Conservation (phyloP, 2,113 vertebrate genomes). For the Colistium nudipinnis region DNA sequence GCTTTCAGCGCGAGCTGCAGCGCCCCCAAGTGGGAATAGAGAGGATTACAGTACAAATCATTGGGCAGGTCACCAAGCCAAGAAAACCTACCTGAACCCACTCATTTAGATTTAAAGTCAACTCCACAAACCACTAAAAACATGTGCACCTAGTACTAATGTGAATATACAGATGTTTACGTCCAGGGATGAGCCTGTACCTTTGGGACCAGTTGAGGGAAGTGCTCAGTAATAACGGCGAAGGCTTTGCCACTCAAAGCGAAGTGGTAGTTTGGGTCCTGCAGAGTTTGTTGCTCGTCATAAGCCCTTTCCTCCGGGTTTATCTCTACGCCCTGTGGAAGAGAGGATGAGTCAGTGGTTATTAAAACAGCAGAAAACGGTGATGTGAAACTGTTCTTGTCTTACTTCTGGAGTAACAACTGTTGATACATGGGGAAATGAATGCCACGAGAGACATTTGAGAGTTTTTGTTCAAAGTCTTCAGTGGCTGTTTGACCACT, state of each 20-base stretch:
- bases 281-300: slow-evolving; percentile 70
- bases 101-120: neutral
- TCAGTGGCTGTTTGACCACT: neutral
- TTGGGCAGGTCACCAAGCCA: neutral
- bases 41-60: slow-evolving; percentile 22
- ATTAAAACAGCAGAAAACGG: neutral
- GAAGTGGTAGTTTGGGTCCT: slow-evolving; percentile 87
- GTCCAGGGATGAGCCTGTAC: slow-evolving; percentile 63
- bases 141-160: neutral
- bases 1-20: slow-evolving; percentile 87
- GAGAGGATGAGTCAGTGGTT: neutral
- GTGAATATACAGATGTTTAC: neutral
- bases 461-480: neutral
- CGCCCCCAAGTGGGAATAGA: slow-evolving; percentile 55
- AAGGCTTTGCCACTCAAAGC: slow-evolving; percentile 94
- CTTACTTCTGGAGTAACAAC: neutral
- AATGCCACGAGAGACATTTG: neutral
- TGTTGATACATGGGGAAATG: neutral
- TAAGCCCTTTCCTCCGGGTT: slow-evolving; percentile 80
- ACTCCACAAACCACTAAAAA: neutral
- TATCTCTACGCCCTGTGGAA: slow-evolving; percentile 84
- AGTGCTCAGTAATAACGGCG: slow-evolving; percentile 90
- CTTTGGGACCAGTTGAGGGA: slow-evolving; percentile 94
- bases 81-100: neutral
- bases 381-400: neutral